A percentile compares a stretch with the other conserved stretches of the same genome.
These are phyloP conservation scores for Microtus pennsylvanicus DNA, from an alignment of 2,113 vertebrate genomes.

Conservation along the genomic window DNA sequence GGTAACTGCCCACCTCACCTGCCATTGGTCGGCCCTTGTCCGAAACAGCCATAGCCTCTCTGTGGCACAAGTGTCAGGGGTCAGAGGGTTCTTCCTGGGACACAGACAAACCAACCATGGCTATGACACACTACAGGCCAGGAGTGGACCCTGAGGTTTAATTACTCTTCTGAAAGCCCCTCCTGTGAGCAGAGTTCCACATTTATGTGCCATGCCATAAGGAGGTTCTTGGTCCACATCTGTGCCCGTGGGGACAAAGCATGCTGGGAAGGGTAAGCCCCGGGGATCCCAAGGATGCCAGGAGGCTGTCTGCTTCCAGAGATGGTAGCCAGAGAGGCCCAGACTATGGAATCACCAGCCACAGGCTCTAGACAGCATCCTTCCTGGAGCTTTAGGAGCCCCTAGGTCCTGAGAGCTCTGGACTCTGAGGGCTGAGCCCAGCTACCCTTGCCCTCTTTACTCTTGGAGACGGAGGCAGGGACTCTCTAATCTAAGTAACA, in stretches of 20 bases:
- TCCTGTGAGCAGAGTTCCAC: rapidly evolving
- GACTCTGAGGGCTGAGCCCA: background rate
- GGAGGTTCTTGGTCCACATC: rapidly evolving
- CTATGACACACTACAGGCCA: rapidly evolving
- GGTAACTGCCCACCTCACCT: rapidly evolving
- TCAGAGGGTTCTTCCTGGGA: too few species aligned
- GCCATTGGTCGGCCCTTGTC: rapidly evolving
- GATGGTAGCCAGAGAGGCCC: background rate
- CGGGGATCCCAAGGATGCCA: background rate
- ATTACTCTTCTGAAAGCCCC: background rate
- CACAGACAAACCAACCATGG: too few species aligned
- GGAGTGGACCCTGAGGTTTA: rapidly evolving
- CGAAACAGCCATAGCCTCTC: background rate
- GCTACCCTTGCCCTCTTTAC: rapidly evolving
- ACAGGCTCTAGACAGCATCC: rapidly evolving
- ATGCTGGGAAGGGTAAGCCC: rapidly evolving
- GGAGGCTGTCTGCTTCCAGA: background rate
- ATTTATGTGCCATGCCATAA: rapidly evolving
- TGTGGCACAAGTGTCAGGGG: background rate
- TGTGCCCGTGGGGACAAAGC: rapidly evolving
- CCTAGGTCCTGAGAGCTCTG: background rate
- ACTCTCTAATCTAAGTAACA: background rate
- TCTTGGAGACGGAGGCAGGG: too few species aligned
- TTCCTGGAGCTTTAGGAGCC: rapidly evolving
- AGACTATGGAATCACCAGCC: background rate